Evolutionary conservation across 2,797 vertebrate genomes (phyloP), one percentile per base, ranked within the genome.

Genomic region (Pelodytes ibericus): DNA sequence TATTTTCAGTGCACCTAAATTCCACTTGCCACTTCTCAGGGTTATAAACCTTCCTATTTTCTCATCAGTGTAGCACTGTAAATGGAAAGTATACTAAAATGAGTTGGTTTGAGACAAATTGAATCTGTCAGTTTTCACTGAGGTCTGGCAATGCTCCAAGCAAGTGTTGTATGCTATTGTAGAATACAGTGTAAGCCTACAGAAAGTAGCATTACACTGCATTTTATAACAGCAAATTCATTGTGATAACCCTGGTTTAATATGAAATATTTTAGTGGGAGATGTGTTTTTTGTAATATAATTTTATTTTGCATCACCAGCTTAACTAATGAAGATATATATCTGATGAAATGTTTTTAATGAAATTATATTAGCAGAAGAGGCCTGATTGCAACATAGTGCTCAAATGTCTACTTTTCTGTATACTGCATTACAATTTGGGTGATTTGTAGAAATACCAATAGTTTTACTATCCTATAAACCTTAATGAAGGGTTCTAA

Each of bases 71-170:
- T 71, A 72, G 53, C 41, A 13, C 24, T 73, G 76, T 61, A 84
- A 82, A 82, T 60, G 83, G 72, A 72, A 80, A 56, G 65, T 70
- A 72, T 77, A 79, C 77, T 66, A 86, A 85, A 83, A 83, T 49
- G 73, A 83, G 80, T 87, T 77, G 24, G 62, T 84, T 76, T 84
- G 84, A 86, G 83, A 85, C 72, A 77, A 77, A 85, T 82, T 84
- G 68, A 79, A 79, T 77, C 82, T 85, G 83, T 83, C 81, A 82
- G 69, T 61, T 72, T 66, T 58, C 58, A 77, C 70, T 80, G 72
- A 80, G 76, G 66, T 75, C 85, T 87, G 86, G 86, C 84, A 71
- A 47, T 16, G 24, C 80, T 88, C 86, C 87, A 80, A 82, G 70
- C 2, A 80, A 47, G 33, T 64, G 47, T 36, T 63, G 33, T 29